phyloP scores from a whole-genome alignment of 2,113 vertebrate genomes.

The Addax nasomaculatus region DNA sequence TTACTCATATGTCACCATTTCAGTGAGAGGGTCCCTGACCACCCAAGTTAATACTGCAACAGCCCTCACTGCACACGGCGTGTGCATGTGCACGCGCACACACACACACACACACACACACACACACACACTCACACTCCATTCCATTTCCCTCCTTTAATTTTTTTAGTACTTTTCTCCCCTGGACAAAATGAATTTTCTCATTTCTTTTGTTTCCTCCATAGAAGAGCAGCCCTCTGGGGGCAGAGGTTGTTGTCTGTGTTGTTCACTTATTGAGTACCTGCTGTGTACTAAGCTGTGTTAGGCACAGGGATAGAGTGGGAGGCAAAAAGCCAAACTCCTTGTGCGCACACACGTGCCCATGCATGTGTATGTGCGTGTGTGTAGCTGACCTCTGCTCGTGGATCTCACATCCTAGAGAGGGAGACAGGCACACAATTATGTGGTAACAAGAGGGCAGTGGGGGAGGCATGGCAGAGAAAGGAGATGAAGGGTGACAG shows the following conservation, averaged over 20 bases:
- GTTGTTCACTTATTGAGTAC: background rate
- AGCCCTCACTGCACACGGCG: background rate
- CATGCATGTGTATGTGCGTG: background rate
- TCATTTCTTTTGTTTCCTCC: background rate
- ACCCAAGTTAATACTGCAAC: no score
- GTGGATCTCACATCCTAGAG: background rate
- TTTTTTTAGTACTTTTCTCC: background rate
- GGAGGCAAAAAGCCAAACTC: background rate
- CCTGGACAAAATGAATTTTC: background rate
- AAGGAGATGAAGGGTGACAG: background rate
- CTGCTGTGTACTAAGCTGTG: background rate
- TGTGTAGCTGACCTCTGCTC: background rate
- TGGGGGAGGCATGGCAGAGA: background rate
- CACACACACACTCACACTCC: background rate
- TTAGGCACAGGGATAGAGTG: background rate
- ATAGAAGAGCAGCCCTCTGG: background rate
- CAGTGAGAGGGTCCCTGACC: background rate
- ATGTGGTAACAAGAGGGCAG: background rate
- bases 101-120: background rate
- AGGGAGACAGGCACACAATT: background rate
- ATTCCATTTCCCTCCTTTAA: background rate
- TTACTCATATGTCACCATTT: background rate
- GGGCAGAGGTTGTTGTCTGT: background rate
- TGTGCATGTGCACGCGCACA: rapidly evolving
- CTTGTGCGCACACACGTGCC: rapidly evolving